Evolutionary conservation across 2,113 vertebrate species (phyloP), one percentile per base, ranked within the genome.

Genomic region (Callionymus lyra): DNA sequence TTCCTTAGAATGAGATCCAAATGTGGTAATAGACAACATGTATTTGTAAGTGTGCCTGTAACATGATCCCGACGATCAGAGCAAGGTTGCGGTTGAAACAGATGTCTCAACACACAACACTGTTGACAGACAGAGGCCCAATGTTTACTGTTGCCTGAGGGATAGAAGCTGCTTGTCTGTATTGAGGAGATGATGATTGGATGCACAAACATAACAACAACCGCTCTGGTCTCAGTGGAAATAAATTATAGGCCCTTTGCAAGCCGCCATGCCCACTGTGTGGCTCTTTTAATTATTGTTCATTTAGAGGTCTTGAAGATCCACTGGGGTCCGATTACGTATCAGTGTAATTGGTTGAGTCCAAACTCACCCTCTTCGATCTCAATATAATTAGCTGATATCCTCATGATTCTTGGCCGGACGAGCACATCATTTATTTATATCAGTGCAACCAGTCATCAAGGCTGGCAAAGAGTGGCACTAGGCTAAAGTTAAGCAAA

Each of bases 21-120:
- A 79, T 80, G 71, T 78, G 68, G 67, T 68, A 63, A 68, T 59
- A 56, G 67, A 61, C 56, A 59, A 65, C 71, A 72, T 70, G 65
- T 63, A 73, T 79, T 65, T 68, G 55, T 55, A 57, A 66, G 53
- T 61, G 66, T 47, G 52, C 70, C 69, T 73, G 60, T 59, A 48
- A 81, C 63, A 62, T 68, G 68, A 79, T 74, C 70, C 77, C 67
- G 77, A 67, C 63, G 65, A 82, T 80, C 76, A 77, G 53, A 34
- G 66, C 45, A 50, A 68, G 52, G 56, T 48, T 71, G 80, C 38
- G 76, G 82, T 80, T 47, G 50, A 63, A 62, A 62, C 77, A 75
- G 68, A 74, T 83, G 79, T 80, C 71, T 74, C 65, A 82, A 80
- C 68, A 79, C 61, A 79, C 65, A 40, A 39, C 46, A 43, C 66